Base-by-base conservation (phyloP, 1,140 invertebrate species). In the Manduca sexta region DNA sequence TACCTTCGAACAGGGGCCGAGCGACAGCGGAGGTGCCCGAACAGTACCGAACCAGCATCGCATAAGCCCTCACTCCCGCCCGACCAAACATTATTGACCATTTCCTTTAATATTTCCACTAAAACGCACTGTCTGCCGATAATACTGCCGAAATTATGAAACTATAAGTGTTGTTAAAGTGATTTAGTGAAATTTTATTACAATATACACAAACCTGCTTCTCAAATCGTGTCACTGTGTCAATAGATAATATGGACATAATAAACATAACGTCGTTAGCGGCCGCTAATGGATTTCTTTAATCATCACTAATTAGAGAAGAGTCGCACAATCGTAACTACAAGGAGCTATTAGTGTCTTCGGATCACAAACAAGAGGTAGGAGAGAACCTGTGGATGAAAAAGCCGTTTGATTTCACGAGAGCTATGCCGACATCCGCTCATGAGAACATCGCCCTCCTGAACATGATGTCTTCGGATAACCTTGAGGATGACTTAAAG, bases 401-500 rank as follows among this genome's bases (percentile, higher is more conserved):
- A 54, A 43, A 39, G 14, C 52, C 45, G 8, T 45, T 49, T 26
- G 44, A 47, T 45, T 30, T 49, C 15, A 38, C 40, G 33, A 57
- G 41, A 54, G 74, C 54, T 48, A 85, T 85, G 82, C 82, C 82
- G 14, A 70, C 74, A 43, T 70, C 74, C 12, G 68, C 78, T 44
- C 80, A 82, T 26, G 82, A 85, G 63, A 85, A 83, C 34, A 83
- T 83, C 17, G 79, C 82, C 33, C 63, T 85, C 10, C 57, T 85
- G 6, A 83, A 83, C 49, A 85, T 85, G 80, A 94, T 96, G 93
- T 94, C 94, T 64, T 94, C 95, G 68, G 95, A 98, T 86, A 80
- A 84, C 59, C 92, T 97, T 90, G 96, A 97, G 77, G 95, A 97
- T 77, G 96, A 98, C 86, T 86, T 98, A 74, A 95, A 95, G 74